Percentiles rank a stretch among this genome's conserved stretches.
Evolutionary conservation across 2,113 vertebrate genomes (phyloP).

Genomic region (Semicossyphus pulcher): DNA sequence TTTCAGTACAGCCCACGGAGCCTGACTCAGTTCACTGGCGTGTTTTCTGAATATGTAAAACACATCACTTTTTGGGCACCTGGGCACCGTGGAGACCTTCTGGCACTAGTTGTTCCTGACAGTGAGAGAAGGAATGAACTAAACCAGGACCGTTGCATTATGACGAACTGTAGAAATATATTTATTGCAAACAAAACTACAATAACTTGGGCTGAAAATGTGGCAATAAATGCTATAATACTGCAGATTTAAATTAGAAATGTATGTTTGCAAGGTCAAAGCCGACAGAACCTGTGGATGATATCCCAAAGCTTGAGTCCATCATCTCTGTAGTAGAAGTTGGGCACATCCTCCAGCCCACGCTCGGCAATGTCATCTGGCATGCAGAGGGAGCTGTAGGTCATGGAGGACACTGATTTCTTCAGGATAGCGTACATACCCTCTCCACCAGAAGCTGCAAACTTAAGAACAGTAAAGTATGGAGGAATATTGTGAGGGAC

Average conservation of each 20-base stretch:
- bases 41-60: conserved; percentile 2
- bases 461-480: conserved; percentile 31
- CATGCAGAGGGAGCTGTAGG: conserved; percentile 85
- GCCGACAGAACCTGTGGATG: conserved; percentile 84
- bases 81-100: background rate
- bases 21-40: conserved; percentile 7
- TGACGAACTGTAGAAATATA: background rate
- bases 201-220: no score
- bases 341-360: conserved; percentile 67
- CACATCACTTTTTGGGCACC: background rate
- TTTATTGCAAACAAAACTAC: no score
- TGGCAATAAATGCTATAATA: no score
- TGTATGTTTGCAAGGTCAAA: no score
- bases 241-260: no score
- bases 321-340: conserved; percentile 86
- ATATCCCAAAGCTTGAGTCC: conserved; percentile 84
- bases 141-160: background rate
- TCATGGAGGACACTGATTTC: conserved; percentile 55
- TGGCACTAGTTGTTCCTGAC: background rate
- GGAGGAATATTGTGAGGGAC: background rate
- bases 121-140: background rate
- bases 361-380: conserved; percentile 81
- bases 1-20: background rate
- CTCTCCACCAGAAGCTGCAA: conserved; percentile 62
- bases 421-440: conserved; percentile 40